Evolutionary conservation across 2,888 invertebrate species (phyloP).

Genomic region (Trachelus stipa): DNA sequence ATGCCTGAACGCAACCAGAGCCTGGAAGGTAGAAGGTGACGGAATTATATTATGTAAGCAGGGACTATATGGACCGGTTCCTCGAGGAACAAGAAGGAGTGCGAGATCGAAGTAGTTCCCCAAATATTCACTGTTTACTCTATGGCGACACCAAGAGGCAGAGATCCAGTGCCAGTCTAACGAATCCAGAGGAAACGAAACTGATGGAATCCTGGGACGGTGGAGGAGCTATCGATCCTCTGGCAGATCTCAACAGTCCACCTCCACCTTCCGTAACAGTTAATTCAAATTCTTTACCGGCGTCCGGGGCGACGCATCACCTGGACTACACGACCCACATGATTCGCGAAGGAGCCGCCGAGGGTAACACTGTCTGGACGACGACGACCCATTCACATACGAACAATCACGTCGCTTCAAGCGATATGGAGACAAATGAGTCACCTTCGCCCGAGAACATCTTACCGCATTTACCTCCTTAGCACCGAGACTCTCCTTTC

Average conservation of each 20-base stretch:
- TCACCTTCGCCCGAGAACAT: constrained; percentile 59
- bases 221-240: constrained; percentile 34
- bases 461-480: constrained; percentile 61
- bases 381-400: constrained; percentile 34
- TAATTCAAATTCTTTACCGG: constrained; percentile 13
- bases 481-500: constrained; percentile 43
- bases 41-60: constrained; percentile 50
- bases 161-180: constrained; percentile 39
- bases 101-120: constrained; percentile 79
- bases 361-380: constrained; percentile 19
- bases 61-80: constrained; percentile 93
- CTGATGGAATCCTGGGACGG: constrained; percentile 58
- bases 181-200: constrained; percentile 54
- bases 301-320: constrained; percentile 23
- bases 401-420: constrained; percentile 23
- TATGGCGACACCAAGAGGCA: constrained; percentile 62
- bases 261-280: constrained; percentile 16
- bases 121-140: constrained; percentile 71
- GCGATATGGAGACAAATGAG: constrained; percentile 28
- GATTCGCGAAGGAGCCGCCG: constrained; percentile 30
- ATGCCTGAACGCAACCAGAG: constrained; percentile 2
- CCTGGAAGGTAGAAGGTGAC: not conserved
- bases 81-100: constrained; percentile 84
- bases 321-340: constrained; percentile 32
- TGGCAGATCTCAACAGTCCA: constrained; percentile 32